Conservation (phyloP, 1,140 invertebrate genomes). For the Dendroctonus valens region DNA sequence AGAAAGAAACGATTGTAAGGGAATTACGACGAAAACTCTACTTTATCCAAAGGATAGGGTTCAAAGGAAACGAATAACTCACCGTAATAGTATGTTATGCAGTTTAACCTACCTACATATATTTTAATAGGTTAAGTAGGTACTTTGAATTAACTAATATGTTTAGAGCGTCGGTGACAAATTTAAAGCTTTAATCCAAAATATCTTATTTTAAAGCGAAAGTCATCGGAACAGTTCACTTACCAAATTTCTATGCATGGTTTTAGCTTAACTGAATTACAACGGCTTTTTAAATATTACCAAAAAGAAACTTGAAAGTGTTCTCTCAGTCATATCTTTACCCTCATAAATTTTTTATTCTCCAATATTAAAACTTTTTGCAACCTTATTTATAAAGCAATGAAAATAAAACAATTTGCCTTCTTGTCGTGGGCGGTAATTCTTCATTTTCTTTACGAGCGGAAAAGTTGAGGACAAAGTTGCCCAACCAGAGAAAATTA, state of each 20-base stretch:
- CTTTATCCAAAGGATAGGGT: slow-evolving; percentile 12
- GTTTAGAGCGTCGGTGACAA: background rate
- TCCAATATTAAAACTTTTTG: slow-evolving; percentile 12
- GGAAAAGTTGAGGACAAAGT: slow-evolving; percentile 31
- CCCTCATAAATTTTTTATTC: slow-evolving; percentile 7
- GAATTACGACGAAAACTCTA: slow-evolving; percentile 15
- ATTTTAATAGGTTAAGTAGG: slow-evolving; percentile 34
- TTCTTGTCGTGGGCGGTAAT: slow-evolving; percentile 16
- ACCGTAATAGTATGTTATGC: slow-evolving; percentile 29
- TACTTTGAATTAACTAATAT: slow-evolving; percentile 24
- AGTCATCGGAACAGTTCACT: too few relatives aligned
- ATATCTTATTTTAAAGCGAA: too few relatives aligned
- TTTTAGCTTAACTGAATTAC: too few relatives aligned
- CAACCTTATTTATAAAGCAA: slow-evolving; percentile 15
- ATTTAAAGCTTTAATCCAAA: background rate
- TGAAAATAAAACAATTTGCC: slow-evolving; percentile 30
- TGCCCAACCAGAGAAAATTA: slow-evolving; percentile 41
- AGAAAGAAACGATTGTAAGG: background rate
- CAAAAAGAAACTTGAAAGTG: too few relatives aligned
- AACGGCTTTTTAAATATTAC: too few relatives aligned
- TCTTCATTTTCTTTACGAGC: slow-evolving; percentile 34
- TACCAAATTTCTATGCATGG: too few relatives aligned
- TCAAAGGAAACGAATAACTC: slow-evolving; percentile 30
- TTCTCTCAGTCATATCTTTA: too few relatives aligned
- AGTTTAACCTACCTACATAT: slow-evolving; percentile 31